Percentiles rank a stretch among this genome's conserved stretches.
phyloP scores from a whole-genome alignment of 92 coral and sea anemone species.

The Plumapathes pennacea region DNA sequence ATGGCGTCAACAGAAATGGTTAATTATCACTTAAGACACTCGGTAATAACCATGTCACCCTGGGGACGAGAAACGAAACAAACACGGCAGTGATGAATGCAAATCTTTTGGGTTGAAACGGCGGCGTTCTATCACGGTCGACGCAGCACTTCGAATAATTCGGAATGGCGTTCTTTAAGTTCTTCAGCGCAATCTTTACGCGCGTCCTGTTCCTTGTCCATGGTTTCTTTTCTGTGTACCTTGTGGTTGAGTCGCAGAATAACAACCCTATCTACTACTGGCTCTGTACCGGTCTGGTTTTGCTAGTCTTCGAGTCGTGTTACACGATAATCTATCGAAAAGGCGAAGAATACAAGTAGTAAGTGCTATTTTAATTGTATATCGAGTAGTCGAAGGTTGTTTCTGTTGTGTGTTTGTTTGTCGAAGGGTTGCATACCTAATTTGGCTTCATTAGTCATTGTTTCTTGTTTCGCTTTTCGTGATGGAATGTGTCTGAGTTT shows the following conservation, averaged over 20 bases:
- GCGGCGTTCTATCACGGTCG: no score
- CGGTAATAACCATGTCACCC: no score
- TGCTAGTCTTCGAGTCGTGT: conserved; percentile 72
- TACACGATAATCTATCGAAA: conserved; percentile 84
- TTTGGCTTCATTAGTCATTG: not conserved
- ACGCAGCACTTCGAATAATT: no score
- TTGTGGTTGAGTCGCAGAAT: conserved; percentile 36
- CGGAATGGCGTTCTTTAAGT: conserved; percentile 57
- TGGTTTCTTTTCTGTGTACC: conserved; percentile 61
- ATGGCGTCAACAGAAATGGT: no score
- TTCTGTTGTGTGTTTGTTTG: not conserved
- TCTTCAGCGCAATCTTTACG: conserved; percentile 79
- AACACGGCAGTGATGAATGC: no score
- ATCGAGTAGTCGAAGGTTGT: not conserved
- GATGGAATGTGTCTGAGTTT: no score
- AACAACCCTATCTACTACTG: conserved; percentile 58
- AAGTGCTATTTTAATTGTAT: conserved; percentile 28
- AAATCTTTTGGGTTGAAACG: no score
- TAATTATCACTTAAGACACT: no score
- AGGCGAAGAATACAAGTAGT: conserved; percentile 93
- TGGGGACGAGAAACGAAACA: no score
- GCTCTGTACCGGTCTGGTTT: conserved; percentile 73
- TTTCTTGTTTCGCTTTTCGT: no score
- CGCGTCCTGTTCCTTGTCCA: conserved; percentile 82
- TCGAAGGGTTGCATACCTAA: not conserved